Evolutionary conservation across 2,113 vertebrate species (phyloP).

Genomic region (Holacanthus passer): DNA sequence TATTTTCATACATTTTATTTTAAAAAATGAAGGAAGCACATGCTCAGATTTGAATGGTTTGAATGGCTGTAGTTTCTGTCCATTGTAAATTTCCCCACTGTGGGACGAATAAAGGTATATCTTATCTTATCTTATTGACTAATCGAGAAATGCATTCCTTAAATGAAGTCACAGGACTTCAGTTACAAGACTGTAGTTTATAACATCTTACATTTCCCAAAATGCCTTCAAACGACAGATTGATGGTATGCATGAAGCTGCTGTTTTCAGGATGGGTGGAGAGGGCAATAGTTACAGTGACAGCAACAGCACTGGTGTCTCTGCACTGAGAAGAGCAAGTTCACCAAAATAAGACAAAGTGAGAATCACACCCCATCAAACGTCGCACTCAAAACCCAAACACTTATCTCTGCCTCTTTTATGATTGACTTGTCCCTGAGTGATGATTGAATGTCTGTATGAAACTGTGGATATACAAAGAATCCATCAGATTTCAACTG

Average conservation of each 20-base stretch:
- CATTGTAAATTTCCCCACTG: no score
- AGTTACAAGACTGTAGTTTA: neutral
- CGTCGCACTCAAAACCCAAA: neutral
- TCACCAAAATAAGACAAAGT: neutral
- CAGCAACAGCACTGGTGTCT: neutral
- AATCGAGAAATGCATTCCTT: no score
- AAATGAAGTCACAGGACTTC: no score
- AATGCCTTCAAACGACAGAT: neutral
- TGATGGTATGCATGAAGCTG: neutral
- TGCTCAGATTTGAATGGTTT: no score
- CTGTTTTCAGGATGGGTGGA: neutral
- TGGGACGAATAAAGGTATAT: no score
- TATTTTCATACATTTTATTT: no score
- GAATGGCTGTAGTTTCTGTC: no score
- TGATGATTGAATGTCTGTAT: neutral
- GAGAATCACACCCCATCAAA: neutral
- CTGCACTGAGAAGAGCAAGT: neutral
- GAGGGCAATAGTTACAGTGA: neutral
- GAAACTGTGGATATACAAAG: neutral
- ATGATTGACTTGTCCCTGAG: neutral
- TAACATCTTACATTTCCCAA: neutral
- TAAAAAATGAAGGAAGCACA: no score
- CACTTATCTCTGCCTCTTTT: neutral
- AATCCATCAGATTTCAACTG: neutral
- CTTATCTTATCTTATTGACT: no score